A percentile compares a stretch with the other conserved stretches of the same genome.
These are phyloP conservation scores for Spodoptera picta DNA, from an alignment of 2,888 invertebrate genomes.

Conservation along the genomic window DNA sequence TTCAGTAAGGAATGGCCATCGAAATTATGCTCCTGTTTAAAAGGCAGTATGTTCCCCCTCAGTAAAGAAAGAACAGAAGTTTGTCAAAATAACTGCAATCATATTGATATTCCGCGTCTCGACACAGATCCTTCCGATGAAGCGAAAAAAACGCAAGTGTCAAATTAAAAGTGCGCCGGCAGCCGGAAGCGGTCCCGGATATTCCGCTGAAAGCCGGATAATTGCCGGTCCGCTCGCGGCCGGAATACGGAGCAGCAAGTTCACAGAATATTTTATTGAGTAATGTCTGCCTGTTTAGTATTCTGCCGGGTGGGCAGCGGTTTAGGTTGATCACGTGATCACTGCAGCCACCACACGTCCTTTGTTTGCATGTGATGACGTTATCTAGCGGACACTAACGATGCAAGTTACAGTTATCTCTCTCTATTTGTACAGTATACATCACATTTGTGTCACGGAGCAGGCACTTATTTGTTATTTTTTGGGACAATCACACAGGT, in stretches of 20 bases:
- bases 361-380: too few relatives aligned
- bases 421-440: neutral
- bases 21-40: too few relatives aligned
- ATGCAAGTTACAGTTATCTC: too few relatives aligned
- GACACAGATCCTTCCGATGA: slow-evolving; percentile 81
- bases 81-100: slow-evolving; percentile 18
- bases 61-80: too few relatives aligned
- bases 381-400: too few relatives aligned
- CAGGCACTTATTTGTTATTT: too few relatives aligned
- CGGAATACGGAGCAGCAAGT: slow-evolving; percentile 33
- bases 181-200: slow-evolving; percentile 69
- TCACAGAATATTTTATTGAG: slow-evolving; percentile 46
- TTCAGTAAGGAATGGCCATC: too few relatives aligned
- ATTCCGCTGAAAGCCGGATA: slow-evolving; percentile 59
- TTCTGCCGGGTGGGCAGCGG: slow-evolving; percentile 21
- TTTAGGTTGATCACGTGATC: neutral
- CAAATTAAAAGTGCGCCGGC: slow-evolving; percentile 72
- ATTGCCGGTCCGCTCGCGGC: slow-evolving; percentile 41
- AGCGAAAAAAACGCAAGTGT: slow-evolving; percentile 62
- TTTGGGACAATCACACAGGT: too few relatives aligned
- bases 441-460: neutral
- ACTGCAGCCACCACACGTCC: too few relatives aligned
- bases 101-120: slow-evolving; percentile 33
- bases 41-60: too few relatives aligned
- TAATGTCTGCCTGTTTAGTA: slow-evolving; percentile 44